These are phyloP conservation scores for Ferdinandea cuprea DNA, from an alignment of 2,888 invertebrate genomes.

Conservation along the genomic window DNA sequence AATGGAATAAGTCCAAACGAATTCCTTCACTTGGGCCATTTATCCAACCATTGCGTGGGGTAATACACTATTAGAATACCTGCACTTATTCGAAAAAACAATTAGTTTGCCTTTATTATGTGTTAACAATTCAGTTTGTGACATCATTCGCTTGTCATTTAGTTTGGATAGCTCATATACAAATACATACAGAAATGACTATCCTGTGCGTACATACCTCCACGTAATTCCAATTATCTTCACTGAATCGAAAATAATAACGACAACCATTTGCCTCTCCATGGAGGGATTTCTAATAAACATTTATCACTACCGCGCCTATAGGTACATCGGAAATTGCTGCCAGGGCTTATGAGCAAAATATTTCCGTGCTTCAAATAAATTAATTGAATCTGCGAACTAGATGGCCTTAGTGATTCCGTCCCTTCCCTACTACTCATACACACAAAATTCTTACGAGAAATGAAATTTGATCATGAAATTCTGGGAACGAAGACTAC, in stretches of 20 bases:
- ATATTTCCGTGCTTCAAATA: constrained; percentile 59
- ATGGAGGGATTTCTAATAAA: constrained; percentile 41
- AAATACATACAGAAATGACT: too few species aligned
- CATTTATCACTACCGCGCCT: constrained; percentile 48
- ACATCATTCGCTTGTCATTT: too few species aligned
- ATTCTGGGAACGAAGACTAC: constrained; percentile 22
- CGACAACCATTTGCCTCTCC: constrained; percentile 9
- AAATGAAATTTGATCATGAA: constrained; percentile 64
- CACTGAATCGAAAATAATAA: constrained; percentile 51
- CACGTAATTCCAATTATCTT: constrained; percentile 53
- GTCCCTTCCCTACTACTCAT: constrained; percentile 21
- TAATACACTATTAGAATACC: neutral
- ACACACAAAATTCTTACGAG: constrained; percentile 20
- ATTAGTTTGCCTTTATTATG: constrained; percentile 48
- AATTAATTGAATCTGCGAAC: constrained; percentile 69
- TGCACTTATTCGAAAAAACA: constrained; percentile 1
- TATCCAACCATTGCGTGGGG: neutral
- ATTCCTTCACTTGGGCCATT: constrained; percentile 6
- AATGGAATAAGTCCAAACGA: neutral
- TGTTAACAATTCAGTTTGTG: constrained; percentile 30
- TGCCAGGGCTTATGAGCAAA: constrained; percentile 59
- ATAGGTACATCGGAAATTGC: constrained; percentile 33
- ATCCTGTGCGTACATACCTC: neutral
- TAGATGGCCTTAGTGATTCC: constrained; percentile 35
- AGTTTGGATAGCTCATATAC: too few species aligned